Percentiles rank a stretch among this genome's conserved stretches.
These are phyloP conservation scores for Raja brachyura DNA, from an alignment of 2,113 vertebrate species.

Conservation along the genomic window DNA sequence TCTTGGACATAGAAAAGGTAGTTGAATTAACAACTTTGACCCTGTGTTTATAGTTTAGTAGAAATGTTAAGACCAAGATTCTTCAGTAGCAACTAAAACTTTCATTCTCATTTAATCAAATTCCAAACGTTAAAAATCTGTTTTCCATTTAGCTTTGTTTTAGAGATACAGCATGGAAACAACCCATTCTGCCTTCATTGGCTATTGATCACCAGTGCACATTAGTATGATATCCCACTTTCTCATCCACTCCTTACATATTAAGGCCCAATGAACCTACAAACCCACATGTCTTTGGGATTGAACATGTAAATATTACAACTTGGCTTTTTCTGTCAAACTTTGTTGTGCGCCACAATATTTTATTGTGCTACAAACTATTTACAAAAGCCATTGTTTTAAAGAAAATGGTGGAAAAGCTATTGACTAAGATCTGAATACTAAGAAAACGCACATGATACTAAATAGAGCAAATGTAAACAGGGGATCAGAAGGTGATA, in stretches of 20 bases:
- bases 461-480: background rate
- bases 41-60: background rate
- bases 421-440: background rate
- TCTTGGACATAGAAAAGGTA: conserved; percentile 93
- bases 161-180: no score
- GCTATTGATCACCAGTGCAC: no score
- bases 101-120: background rate
- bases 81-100: background rate
- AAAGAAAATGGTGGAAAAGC: background rate
- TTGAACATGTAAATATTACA: background rate
- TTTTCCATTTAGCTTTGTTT: background rate
- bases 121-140: background rate
- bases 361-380: background rate
- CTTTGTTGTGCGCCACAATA: background rate
- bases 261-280: no score
- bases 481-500: background rate
- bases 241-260: no score
- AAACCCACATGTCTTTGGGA: no score
- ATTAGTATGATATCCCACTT: no score
- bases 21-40: background rate
- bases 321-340: background rate
- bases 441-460: background rate
- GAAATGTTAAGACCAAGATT: background rate
- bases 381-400: background rate
- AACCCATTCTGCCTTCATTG: no score